Evolutionary conservation across 2,888 invertebrate species (phyloP).

Genomic region (Cephalotes varians): DNA sequence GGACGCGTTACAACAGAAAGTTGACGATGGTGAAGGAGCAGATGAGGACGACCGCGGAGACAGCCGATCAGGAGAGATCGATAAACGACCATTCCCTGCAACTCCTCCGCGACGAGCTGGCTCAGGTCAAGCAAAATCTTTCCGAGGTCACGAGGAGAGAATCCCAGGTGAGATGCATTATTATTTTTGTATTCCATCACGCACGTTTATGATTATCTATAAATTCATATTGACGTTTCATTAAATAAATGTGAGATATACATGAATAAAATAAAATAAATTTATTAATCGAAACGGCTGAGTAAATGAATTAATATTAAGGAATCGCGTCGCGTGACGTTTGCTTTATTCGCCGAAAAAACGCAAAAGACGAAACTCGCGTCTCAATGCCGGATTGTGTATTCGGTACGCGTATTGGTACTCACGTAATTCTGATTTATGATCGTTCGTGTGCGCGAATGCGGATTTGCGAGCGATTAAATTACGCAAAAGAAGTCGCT

Average conservation of each 20-base stretch:
- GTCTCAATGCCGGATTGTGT: conserved; percentile 39
- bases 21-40: conserved; percentile 91
- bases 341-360: neutral
- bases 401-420: conserved; percentile 52
- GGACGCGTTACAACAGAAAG: conserved; percentile 91
- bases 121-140: conserved; percentile 91
- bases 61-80: conserved; percentile 90
- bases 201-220: neutral
- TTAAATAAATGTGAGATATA: neutral
- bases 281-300: neutral
- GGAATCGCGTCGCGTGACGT: neutral
- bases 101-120: conserved; percentile 92
- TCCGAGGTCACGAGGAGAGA: conserved; percentile 91
- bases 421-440: conserved; percentile 58
- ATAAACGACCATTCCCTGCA: conserved; percentile 90
- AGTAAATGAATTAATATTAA: conserved; percentile 23
- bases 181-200: conserved; percentile 1
- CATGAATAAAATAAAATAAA: neutral
- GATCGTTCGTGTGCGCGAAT: conserved; percentile 12
- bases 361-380: neutral
- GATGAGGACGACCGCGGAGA: conserved; percentile 89
- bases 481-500: conserved; percentile 46
- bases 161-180: conserved; percentile 87
- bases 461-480: conserved; percentile 40
- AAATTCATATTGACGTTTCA: neutral